phyloP scores from a whole-genome alignment of 2,113 vertebrate genomes.

The Sciurus niger region DNA sequence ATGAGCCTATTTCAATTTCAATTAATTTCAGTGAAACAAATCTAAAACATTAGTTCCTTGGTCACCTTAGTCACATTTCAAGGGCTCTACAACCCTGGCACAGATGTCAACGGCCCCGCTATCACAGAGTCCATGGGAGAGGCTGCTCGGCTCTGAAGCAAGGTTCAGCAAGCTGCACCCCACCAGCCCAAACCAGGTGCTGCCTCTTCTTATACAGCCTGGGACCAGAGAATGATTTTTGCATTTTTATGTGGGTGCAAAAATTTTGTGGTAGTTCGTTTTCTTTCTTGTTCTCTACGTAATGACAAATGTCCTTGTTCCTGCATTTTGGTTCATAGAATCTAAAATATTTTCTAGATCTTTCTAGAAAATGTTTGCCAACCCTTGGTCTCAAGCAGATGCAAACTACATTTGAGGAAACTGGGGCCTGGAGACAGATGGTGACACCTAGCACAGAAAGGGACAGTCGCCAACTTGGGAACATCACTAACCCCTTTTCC shows the following conservation, averaged over 20 bases:
- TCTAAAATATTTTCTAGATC: not conserved
- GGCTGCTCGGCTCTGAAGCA: not conserved
- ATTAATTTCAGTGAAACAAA: not conserved
- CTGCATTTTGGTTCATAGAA: not conserved
- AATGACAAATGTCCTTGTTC: conserved; percentile 14
- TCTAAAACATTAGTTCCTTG: not conserved
- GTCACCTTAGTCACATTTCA: not conserved
- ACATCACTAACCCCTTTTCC: not conserved
- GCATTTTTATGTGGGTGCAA: conserved; percentile 26
- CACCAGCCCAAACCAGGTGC: not conserved
- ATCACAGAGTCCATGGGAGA: not conserved
- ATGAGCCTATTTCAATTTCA: not conserved
- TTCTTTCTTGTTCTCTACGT: conserved; percentile 3
- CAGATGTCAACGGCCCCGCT: not conserved
- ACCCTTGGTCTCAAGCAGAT: not conserved
- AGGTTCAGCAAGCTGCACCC: too few species aligned
- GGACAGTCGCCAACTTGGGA: not conserved
- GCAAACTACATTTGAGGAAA: not conserved
- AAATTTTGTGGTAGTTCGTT: not conserved
- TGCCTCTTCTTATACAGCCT: not conserved
- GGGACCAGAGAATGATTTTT: not conserved
- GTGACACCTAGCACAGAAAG: not conserved
- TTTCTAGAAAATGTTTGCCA: conserved; percentile 18
- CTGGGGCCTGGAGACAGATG: not conserved
- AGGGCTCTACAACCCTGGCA: not conserved